Base-by-base conservation (phyloP, 2,888 invertebrate species). In the Neoaliturus tenellus region DNA sequence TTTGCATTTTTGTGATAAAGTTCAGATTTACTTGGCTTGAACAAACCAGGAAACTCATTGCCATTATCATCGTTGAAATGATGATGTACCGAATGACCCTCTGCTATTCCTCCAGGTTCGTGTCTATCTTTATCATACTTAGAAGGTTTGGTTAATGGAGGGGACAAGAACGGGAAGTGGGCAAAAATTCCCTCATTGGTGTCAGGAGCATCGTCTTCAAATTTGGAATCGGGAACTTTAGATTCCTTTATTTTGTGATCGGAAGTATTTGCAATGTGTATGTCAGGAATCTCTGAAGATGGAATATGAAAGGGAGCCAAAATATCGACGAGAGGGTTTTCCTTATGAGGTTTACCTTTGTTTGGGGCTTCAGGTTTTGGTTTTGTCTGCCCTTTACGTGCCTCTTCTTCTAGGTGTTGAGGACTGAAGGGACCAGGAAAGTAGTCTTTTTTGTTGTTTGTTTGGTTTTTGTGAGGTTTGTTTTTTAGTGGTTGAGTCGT, bases 391-490 rank as follows among this genome's bases (percentile, higher is more conserved):
- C 51, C 58, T 62, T 82, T 80, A 23, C 83, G 80, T 10, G 55
- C 81, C 23, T 85, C 82, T 39, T 85, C 84, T 25, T 75, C 80
- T 12, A 86, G 67, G 67, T 86, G 85, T 67, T 86, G 86, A 2
- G 83, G 80, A 84, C 86, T 86, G 35, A 86, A 86, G 20, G 86
- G 86, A 35, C 86, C 86, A 12, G 86, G 85, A n/a, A 85, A 86
- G 55, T 81, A 85, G 83, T 86, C 85, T 85, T 86, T 86, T 67
- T 85, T 85, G 8, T 41, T 71, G 44, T 80, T 67, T n/a, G 89
- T 41, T 88, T 87, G 6, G 88, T 89, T 35, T 84, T 84, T 84
- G 17, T 81, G 41, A 44, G 28, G 35, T 78, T 84, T 84, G 89
- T 89, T 83, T 88, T 89, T 86, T 88, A 48, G 58, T 23, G 41